Evolutionary conservation across 2,888 invertebrate species (phyloP).

Genomic region (Pyrrhia umbra): DNA sequence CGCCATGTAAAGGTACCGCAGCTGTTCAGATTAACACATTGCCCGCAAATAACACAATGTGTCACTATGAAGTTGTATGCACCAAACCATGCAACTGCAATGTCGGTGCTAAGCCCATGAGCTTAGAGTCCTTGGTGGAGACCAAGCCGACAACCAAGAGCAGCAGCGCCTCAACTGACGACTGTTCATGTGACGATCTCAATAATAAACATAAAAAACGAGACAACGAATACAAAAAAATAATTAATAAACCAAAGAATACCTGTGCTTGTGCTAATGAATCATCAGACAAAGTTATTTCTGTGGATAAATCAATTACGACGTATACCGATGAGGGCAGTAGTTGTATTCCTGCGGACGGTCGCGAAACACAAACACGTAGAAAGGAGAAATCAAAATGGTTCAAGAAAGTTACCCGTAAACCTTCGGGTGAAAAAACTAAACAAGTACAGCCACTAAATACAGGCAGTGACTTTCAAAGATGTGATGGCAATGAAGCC

Average conservation of each 20-base stretch:
- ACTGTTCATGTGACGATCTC: slow-evolving; percentile 12
- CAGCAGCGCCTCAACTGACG: slow-evolving; percentile 4
- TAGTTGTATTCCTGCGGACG: slow-evolving; percentile 49
- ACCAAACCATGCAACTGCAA: slow-evolving; percentile 66
- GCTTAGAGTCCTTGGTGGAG: slow-evolving; percentile 51
- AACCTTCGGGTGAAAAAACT: slow-evolving; percentile 5
- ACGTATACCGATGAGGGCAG: slow-evolving; percentile 69
- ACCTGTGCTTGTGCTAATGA: slow-evolving; percentile 53
- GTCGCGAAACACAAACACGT: slow-evolving; percentile 63
- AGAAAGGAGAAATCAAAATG: not conserved
- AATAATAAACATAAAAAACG: slow-evolving; percentile 30
- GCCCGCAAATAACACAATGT: slow-evolving; percentile 50
- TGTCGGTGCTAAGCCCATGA: slow-evolving; percentile 27
- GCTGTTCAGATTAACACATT: slow-evolving; percentile 69
- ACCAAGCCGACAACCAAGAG: slow-evolving; percentile 10
- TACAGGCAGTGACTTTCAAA: not conserved
- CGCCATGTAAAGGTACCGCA: slow-evolving; percentile 57
- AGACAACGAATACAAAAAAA: slow-evolving; percentile 10
- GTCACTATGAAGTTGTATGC: slow-evolving; percentile 58
- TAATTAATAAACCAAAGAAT: slow-evolving; percentile 23
- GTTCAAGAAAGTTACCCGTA: not conserved
- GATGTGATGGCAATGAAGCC: slow-evolving; percentile 13
- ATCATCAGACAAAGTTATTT: slow-evolving; percentile 8
- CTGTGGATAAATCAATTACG: slow-evolving; percentile 67
- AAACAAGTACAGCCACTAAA: not conserved